A percentile compares a stretch with the other conserved stretches of the same genome.
Evolutionary conservation across 2,113 vertebrate genomes (phyloP).

Genomic region (Eurystomus gularis): DNA sequence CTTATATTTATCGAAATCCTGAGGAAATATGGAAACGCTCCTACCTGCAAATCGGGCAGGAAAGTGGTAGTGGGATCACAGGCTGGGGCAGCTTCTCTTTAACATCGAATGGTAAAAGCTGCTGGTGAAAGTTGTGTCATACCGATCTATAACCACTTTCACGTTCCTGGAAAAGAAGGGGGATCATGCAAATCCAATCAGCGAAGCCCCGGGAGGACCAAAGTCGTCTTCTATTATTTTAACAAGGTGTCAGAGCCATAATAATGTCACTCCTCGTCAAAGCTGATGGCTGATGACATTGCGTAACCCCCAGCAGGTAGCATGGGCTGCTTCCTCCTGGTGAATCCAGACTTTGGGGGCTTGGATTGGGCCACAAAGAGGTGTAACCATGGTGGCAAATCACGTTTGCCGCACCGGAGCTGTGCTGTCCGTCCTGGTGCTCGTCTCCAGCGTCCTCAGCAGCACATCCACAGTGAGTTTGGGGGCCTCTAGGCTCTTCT

Average conservation of each 20-base stretch:
- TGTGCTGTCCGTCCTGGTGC: accelerated
- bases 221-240: constrained; percentile 10
- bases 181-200: constrained; percentile 37
- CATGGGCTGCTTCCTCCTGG: neutral
- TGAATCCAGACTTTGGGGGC: neutral
- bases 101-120: neutral
- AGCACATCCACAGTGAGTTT: accelerated
- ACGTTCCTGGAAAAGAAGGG: neutral
- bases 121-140: neutral
- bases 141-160: neutral
- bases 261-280: neutral
- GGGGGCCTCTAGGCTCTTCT: neutral
- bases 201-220: neutral
- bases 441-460: neutral
- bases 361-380: neutral
- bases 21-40: neutral
- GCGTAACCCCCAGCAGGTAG: neutral
- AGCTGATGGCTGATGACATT: constrained; percentile 16
- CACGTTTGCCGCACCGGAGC: accelerated
- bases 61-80: neutral
- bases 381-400: neutral
- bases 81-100: neutral
- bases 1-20: neutral
- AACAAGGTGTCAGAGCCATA: constrained; percentile 2
- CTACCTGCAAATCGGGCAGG: neutral